Evolutionary conservation across 2,797 vertebrate genomes (phyloP), one percentile per base, ranked within the genome.

Genomic region (Vespertilio murinus): DNA sequence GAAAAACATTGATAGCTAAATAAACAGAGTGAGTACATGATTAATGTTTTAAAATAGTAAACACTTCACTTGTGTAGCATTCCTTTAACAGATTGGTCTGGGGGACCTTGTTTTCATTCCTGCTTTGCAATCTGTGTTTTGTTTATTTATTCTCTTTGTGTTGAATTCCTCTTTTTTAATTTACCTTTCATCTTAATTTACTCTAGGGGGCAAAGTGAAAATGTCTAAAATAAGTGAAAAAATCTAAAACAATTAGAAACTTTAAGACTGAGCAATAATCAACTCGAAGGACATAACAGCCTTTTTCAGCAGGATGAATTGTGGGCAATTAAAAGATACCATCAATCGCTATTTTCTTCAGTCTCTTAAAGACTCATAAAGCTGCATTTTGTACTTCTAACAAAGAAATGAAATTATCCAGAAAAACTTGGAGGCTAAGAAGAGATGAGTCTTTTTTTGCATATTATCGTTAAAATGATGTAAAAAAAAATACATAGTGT

Each of bases 11-110:
- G 97, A 97, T 97, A 97, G 97, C 96, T 98, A 98, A 98, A 98
- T 98, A 98, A 98, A 98, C 93, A 91, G 89, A 96, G 96, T 96
- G 97, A 97, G 96, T 93, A 92, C 97, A 95, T 98, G 97, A 98
- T 98, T 97, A 97, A 98, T 97, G 97, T 80, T 98, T 98, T 95
- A 83, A 98, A 98, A 98, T 92, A 97, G 95, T 97, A 97, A 98
- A 98, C 97, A 95, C 93, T 98, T 97, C 98, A 97, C 95, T 91
- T 98, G 98, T 96, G 94, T 96, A 97, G 95, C 95, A 95, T 98
- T 97, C 96, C 97, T 97, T 74, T 85, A 96, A 93, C 88, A 96
- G 94, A 94, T 92, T 90, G 82, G 94, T 93, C 79, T 45, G 78
- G 91, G 88, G 96, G 94, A 94, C 85, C 96, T 94, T 97, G 94